Conservation (phyloP, 2,888 invertebrate genomes). For the Cerceris rybyensis region DNA sequence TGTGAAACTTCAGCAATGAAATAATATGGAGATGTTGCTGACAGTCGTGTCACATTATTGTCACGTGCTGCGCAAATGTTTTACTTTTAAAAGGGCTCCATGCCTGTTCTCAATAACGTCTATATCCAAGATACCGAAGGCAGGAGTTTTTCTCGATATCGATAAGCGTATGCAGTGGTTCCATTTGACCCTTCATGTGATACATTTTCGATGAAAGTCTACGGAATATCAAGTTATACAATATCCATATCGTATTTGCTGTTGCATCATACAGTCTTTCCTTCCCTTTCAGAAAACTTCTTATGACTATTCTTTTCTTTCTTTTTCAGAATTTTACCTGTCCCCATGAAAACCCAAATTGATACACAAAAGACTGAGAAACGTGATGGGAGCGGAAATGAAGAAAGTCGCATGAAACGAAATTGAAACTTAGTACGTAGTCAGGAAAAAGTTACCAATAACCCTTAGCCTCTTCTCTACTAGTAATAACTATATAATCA, state of each 20-base stretch:
- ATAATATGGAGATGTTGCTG: constrained; percentile 51
- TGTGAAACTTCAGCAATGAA: not conserved
- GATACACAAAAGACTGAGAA: too few relatives aligned
- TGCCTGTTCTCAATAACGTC: constrained; percentile 46
- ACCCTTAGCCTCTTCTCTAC: too few relatives aligned
- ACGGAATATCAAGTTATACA: constrained; percentile 57
- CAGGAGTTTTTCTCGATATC: constrained; percentile 54
- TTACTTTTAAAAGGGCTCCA: constrained; percentile 54
- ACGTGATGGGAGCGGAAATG: too few relatives aligned
- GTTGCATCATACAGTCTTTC: constrained; percentile 3
- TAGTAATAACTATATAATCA: too few relatives aligned
- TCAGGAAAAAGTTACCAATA: too few relatives aligned
- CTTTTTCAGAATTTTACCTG: too few relatives aligned
- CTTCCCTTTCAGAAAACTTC: constrained; percentile 26
- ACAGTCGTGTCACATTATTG: constrained; percentile 76
- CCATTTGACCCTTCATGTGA: constrained; percentile 56
- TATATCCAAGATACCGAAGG: constrained; percentile 45
- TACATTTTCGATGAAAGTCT: constrained; percentile 60
- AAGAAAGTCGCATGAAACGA: too few relatives aligned
- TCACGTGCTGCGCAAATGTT: constrained; percentile 72
- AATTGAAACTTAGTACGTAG: too few relatives aligned
- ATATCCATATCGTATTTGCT: constrained; percentile 47
- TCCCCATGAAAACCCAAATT: too few relatives aligned
- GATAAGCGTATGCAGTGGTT: constrained; percentile 36
- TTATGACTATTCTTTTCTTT: not conserved